Conservation (phyloP, 1,140 invertebrate genomes). For the Leptoteleia sp. region DNA sequence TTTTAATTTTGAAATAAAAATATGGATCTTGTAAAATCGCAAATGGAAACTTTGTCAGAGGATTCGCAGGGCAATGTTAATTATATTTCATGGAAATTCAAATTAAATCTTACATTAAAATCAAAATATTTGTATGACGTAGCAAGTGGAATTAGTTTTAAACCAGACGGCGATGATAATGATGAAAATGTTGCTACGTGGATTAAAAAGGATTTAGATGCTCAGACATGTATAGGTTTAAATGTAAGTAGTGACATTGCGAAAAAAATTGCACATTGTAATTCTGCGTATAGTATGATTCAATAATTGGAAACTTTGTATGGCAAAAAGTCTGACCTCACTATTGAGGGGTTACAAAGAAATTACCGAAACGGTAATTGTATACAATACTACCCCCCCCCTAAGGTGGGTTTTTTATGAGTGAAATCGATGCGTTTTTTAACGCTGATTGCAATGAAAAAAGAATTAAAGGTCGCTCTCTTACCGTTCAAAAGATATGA, state of each 20-base stretch:
- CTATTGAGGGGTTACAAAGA: constrained; percentile 19
- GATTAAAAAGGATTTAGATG: constrained; percentile 41
- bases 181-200: background rate
- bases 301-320: constrained; percentile 51
- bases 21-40: constrained; percentile 8
- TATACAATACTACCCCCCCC: too few relatives aligned
- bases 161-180: background rate
- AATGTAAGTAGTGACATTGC: constrained; percentile 36
- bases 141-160: constrained; percentile 38
- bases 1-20: too few relatives aligned
- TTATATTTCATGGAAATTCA: constrained; percentile 47
- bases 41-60: constrained; percentile 42
- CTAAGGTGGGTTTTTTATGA: too few relatives aligned
- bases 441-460: too few relatives aligned
- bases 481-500: too few relatives aligned
- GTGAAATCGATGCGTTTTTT: too few relatives aligned
- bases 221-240: constrained; percentile 42
- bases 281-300: constrained; percentile 39
- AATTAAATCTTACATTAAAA: constrained; percentile 55
- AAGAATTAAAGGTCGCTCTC: too few relatives aligned
- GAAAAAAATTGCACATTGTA: constrained; percentile 45
- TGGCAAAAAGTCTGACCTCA: constrained; percentile 39
- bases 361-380: too few relatives aligned
- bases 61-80: constrained; percentile 20
- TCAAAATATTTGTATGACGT: constrained; percentile 44